A percentile compares a stretch with the other conserved stretches of the same genome.
phyloP scores from a whole-genome alignment of 2,888 invertebrate genomes.

The Drosophila lutescens region DNA sequence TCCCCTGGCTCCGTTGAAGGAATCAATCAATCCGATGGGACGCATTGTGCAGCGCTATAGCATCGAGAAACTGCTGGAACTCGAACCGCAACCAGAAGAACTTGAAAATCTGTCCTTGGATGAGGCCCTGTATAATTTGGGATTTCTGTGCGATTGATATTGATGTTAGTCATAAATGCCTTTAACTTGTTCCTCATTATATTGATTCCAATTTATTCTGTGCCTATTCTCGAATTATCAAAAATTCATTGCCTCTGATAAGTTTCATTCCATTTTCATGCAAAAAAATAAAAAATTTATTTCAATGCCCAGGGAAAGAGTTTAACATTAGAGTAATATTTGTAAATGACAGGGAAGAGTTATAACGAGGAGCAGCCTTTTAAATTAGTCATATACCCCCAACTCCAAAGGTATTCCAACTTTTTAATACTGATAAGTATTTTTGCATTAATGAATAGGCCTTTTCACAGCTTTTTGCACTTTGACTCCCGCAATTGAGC shows the following conservation, averaged over 20 bases:
- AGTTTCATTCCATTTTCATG: not conserved
- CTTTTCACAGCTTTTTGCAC: slow-evolving; percentile 2
- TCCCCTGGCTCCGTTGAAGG: not conserved
- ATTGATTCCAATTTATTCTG: not conserved
- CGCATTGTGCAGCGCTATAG: slow-evolving; percentile 46
- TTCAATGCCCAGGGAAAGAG: no score
- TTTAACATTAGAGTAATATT: no score
- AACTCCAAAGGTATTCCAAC: no score
- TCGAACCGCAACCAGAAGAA: slow-evolving; percentile 51
- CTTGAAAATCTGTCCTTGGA: slow-evolving; percentile 23
- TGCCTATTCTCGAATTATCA: not conserved
- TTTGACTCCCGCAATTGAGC: slow-evolving; percentile 34
- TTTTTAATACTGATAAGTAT: not conserved
- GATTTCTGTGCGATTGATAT: slow-evolving; percentile 32
- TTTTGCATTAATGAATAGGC: not conserved
- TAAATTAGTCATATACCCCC: no score
- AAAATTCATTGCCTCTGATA: not conserved
- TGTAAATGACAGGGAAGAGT: no score
- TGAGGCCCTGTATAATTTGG: not conserved
- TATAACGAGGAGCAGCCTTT: no score
- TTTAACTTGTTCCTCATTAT: no score
- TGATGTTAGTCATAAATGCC: no score
- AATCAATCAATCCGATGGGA: not conserved
- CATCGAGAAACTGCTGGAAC: slow-evolving; percentile 44
- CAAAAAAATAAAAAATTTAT: no score